phyloP scores from a whole-genome alignment of 2,113 vertebrate genomes.

The Alligator mississippiensis region DNA sequence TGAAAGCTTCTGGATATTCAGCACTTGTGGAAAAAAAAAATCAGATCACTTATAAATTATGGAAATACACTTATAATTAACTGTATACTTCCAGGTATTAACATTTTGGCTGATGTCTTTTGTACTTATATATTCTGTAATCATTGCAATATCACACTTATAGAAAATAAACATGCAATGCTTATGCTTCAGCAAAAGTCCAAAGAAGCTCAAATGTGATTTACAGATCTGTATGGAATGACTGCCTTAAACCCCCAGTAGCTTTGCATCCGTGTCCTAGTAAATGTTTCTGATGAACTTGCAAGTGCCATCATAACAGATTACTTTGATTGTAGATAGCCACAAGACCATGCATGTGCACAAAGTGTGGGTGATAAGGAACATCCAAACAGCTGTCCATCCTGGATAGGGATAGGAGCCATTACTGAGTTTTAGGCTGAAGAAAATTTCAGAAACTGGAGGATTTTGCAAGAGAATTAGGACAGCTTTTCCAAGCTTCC shows the following conservation, averaged over 20 bases:
- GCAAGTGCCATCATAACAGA: conserved; percentile 28
- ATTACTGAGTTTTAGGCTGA: background rate
- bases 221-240: rapidly evolving
- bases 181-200: background rate
- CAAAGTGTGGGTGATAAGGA: conserved; percentile 32
- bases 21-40: background rate
- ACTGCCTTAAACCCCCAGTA: background rate
- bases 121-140: background rate
- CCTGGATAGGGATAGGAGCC: conserved; percentile 9
- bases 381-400: conserved; percentile 41
- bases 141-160: background rate
- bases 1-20: background rate
- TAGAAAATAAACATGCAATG: background rate
- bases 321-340: conserved; percentile 12
- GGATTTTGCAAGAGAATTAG: background rate
- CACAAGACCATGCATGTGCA: conserved; percentile 8
- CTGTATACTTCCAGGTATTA: conserved; percentile 44
- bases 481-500: background rate
- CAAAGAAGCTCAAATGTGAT: conserved; percentile 1
- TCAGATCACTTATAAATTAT: background rate
- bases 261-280: background rate
- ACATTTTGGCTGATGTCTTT: background rate
- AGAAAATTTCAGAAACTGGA: background rate
- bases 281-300: background rate
- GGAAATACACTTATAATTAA: background rate